phyloP scores from a whole-genome alignment of 1,140 invertebrate genomes.

The Pseudomyrmex sp. region DNA sequence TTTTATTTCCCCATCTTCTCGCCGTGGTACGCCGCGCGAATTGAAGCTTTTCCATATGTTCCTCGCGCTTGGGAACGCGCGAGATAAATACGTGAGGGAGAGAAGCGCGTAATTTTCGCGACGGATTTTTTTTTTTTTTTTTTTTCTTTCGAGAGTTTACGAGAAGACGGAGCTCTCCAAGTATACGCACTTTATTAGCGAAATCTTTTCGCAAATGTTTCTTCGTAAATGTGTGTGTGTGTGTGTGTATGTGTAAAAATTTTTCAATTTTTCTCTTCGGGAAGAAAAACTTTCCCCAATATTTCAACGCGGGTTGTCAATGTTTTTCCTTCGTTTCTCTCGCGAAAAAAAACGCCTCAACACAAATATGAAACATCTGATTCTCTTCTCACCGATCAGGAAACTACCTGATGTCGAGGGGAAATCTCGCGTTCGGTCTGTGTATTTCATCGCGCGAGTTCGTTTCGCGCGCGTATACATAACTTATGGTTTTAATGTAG shows the following conservation, averaged over 20 bases:
- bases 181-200: neutral
- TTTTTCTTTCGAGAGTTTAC: neutral
- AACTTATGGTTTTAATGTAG: conserved; percentile 23
- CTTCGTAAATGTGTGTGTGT: neutral
- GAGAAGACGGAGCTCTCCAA: neutral
- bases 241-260: neutral
- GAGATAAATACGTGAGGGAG: conserved; percentile 10
- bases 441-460: conserved; percentile 15
- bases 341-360: too few relatives aligned
- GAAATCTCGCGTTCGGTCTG: neutral
- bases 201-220: neutral
- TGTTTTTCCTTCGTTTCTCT: too few relatives aligned
- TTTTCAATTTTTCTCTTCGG: neutral
- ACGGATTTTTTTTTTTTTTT: conserved; percentile 36
- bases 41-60: conserved; percentile 28
- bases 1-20: conserved; percentile 52
- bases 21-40: conserved; percentile 23
- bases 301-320: too few relatives aligned
- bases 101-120: neutral
- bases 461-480: neutral
- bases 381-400: too few relatives aligned
- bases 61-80: neutral
- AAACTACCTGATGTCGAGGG: neutral
- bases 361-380: too few relatives aligned
- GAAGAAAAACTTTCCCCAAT: neutral